Base-by-base conservation (phyloP, 2,113 vertebrate genomes). In the Oceanodroma tethys region DNA sequence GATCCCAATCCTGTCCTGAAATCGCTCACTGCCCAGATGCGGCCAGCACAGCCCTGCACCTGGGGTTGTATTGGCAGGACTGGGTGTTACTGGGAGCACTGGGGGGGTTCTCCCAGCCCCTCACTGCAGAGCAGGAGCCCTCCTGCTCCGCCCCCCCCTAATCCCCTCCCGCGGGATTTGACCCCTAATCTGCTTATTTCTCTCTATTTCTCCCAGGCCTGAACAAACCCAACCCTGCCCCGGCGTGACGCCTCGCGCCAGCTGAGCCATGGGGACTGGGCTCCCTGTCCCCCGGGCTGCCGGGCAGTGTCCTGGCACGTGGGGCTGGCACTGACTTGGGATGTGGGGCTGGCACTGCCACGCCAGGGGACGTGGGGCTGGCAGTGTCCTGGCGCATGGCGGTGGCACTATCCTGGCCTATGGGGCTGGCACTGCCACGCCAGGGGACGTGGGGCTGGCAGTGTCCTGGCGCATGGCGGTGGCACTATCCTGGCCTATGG, bases 161-260 rank as follows among this genome's bases (percentile, higher is more conserved):
- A 96, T 92, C 94, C 52, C 72, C 90, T 89, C 88, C 80, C 0
- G 6, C 1, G 4, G 95, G 92, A 92, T 95, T 96, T 96, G 60
- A 47, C 96, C 93, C 91, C 47, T 97, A 95, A 97, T 94, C 97
- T 97, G 60, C 83, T 97, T 97, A 97, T 95, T 97, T 95, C 90
- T 97, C 96, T 96, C 96, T 97, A 36, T 97, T 95, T 97, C 96
- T 92, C 73, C 68, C 23, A 67, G 76, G 76, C 92, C 76, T 65
- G 80, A 92, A 89, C 0, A 6, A 88, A 70, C 55, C 76, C 45
- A 55, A 3, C 40, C 45, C 45, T 70, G 62, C 86, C 85, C 65
- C 3, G 0, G 72, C 1, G 13, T 22, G 1, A 81, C 25, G 25
- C 91, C 83, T 86, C 13, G 3, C 12, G 7, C 48, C 79, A 0